A percentile compares a stretch with the other conserved stretches of the same genome.
Conservation (phyloP, 1,140 invertebrate species). For the Drosophila kurseongensis region DNA sequence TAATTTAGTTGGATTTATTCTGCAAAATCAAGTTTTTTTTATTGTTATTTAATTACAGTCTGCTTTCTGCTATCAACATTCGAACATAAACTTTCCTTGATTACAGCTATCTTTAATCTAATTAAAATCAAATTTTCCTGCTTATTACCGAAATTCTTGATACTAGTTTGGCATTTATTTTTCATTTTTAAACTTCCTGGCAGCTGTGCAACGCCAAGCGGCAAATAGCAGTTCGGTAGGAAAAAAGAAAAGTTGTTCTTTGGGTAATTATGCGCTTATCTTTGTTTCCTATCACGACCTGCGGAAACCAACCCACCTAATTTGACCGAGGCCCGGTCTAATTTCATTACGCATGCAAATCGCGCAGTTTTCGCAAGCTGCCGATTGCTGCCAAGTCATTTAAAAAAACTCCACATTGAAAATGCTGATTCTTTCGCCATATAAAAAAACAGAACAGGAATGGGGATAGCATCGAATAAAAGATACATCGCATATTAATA, state of each 20-base stretch:
- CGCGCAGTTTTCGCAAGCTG: slow-evolving; percentile 67
- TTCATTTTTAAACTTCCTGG: slow-evolving; percentile 62
- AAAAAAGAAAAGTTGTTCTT: slow-evolving; percentile 42
- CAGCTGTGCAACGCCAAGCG: slow-evolving; percentile 3
- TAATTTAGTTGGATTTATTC: no score
- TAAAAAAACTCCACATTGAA: slow-evolving; percentile 45
- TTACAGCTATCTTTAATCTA: not conserved
- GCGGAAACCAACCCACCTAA: not conserved
- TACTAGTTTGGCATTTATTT: slow-evolving; percentile 61
- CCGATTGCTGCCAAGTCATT: slow-evolving; percentile 51
- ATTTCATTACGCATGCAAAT: slow-evolving; percentile 79
- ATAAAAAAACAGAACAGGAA: slow-evolving; percentile 21
- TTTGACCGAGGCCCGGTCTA: slow-evolving; percentile 30
- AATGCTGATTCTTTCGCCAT: slow-evolving; percentile 39
- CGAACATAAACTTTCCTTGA: not conserved
- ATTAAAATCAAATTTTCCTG: not conserved
- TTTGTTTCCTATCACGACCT: slow-evolving; percentile 46
- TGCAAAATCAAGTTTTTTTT: no score
- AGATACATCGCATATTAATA: not conserved
- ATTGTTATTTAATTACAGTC: no score
- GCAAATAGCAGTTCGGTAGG: not conserved
- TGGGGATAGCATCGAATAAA: not conserved
- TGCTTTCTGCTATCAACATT: no score
- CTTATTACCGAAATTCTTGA: slow-evolving; percentile 23
- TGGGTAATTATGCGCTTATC: slow-evolving; percentile 77